Conservation (phyloP, 1,140 invertebrate genomes). For the Pollicipes pollicipes region DNA sequence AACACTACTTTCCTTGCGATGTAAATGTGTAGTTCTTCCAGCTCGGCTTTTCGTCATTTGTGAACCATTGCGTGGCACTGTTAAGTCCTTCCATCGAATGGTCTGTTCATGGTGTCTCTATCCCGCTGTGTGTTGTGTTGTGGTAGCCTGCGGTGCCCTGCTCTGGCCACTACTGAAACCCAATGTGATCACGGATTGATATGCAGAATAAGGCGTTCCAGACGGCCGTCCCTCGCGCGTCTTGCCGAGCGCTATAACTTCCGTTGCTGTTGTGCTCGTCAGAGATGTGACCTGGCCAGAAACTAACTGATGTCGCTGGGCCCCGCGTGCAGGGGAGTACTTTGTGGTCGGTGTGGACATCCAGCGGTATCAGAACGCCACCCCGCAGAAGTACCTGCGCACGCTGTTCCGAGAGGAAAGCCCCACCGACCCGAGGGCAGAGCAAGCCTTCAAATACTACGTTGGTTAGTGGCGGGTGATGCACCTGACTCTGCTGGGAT, state of each 20-base stretch:
- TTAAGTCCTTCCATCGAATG: no score
- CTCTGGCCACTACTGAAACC: background rate
- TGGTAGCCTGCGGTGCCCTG: no score
- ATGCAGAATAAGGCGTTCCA: background rate
- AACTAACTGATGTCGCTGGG: no score
- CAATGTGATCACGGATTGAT: background rate
- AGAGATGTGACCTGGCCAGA: no score
- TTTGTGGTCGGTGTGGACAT: conserved; percentile 77
- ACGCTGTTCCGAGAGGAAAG: conserved; percentile 45
- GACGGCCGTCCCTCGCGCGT: background rate
- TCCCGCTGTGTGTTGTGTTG: no score
- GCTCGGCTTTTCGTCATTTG: no score
- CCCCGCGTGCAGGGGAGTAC: conserved; percentile 76
- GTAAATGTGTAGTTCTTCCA: conserved; percentile 12
- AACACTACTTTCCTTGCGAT: background rate
- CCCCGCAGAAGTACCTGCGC: conserved; percentile 52
- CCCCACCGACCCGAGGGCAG: conserved; percentile 29
- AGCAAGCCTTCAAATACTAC: conserved; percentile 46
- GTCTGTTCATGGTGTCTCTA: no score
- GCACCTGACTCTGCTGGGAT: no score
- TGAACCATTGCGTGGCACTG: no score
- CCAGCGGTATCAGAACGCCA: conserved; percentile 57
- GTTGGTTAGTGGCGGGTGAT: conserved; percentile 32
- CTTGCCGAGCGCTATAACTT: conserved; percentile 12
- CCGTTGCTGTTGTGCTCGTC: conserved; percentile 24